These are phyloP conservation scores for Eurosta solidaginis DNA, from an alignment of 1,140 invertebrate genomes.

Conservation along the genomic window DNA sequence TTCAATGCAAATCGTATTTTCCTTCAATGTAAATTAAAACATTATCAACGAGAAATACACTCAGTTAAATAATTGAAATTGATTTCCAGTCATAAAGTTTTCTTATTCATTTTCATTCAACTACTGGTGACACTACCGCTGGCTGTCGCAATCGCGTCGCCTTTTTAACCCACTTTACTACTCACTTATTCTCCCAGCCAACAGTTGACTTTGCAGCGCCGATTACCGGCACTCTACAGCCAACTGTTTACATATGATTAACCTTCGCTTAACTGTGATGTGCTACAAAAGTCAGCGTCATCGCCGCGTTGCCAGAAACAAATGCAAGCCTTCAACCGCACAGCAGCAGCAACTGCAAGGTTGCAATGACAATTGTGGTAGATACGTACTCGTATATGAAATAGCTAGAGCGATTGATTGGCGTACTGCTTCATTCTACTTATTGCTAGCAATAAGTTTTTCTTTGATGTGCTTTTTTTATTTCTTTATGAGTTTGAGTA, in stretches of 20 bases:
- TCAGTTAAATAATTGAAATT: not conserved
- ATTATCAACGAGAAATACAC: not conserved
- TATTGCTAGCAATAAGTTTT: not conserved
- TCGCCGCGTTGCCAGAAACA: not conserved
- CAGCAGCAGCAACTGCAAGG: not conserved
- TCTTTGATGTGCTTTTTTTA: not conserved
- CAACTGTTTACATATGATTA: conserved; percentile 16
- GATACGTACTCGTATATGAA: too few relatives aligned
- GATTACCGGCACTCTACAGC: not conserved
- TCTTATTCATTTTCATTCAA: not conserved
- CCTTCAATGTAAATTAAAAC: too few relatives aligned
- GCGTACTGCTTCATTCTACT: not conserved
- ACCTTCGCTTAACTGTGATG: conserved; percentile 28
- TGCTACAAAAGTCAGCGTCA: conserved; percentile 10
- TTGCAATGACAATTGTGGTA: not conserved
- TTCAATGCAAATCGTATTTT: too few relatives aligned
- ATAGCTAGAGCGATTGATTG: not conserved
- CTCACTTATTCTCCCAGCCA: not conserved
- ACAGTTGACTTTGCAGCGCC: not conserved
- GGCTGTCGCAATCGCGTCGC: not conserved
- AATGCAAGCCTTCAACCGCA: not conserved
- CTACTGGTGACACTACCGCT: not conserved
- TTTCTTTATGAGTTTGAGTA: not conserved
- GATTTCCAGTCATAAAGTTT: not conserved
- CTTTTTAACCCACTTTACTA: conserved; percentile 18